Percentiles rank a stretch among this genome's conserved stretches.
These are phyloP conservation scores for Drosophila fulvimacula DNA, from an alignment of 2,888 invertebrate genomes.

Conservation along the genomic window DNA sequence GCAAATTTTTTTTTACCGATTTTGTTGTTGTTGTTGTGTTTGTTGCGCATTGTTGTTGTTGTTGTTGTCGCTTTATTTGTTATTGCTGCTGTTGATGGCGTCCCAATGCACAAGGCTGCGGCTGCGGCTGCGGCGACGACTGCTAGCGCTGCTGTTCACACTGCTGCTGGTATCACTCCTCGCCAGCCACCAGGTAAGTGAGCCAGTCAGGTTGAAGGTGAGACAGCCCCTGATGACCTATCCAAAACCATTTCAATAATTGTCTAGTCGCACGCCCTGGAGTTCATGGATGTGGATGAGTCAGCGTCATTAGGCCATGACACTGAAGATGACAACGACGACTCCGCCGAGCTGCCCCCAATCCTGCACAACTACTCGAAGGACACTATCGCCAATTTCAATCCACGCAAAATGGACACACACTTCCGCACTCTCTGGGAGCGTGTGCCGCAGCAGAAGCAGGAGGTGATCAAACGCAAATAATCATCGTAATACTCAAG, in stretches of 20 bases:
- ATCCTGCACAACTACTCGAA: slow-evolving; percentile 50
- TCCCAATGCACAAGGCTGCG: slow-evolving; percentile 12
- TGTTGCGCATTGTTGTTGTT: slow-evolving; percentile 19
- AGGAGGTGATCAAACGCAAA: slow-evolving; percentile 62
- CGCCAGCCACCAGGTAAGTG: slow-evolving; percentile 38
- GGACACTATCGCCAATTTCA: slow-evolving; percentile 66
- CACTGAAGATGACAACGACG: slow-evolving; percentile 30
- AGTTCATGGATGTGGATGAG: slow-evolving; percentile 68
- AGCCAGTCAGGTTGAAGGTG: neutral
- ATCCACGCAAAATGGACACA: slow-evolving; percentile 58
- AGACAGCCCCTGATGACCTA: neutral
- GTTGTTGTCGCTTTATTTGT: slow-evolving; percentile 16
- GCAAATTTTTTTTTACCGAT: slow-evolving; percentile 25
- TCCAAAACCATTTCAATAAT: neutral
- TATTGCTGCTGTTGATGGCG: slow-evolving; percentile 29
- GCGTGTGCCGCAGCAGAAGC: slow-evolving; percentile 57
- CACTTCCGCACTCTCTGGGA: slow-evolving; percentile 64
- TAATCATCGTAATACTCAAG: slow-evolving; percentile 11
- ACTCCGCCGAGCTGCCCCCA: slow-evolving; percentile 53
- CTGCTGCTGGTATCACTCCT: slow-evolving; percentile 19
- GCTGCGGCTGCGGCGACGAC: slow-evolving; percentile 1
- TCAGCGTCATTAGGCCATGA: slow-evolving; percentile 33
- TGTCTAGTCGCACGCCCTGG: slow-evolving; percentile 42
- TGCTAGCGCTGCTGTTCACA: slow-evolving; percentile 13
- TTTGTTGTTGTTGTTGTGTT: slow-evolving; percentile 13